phyloP scores from a whole-genome alignment of 2,113 vertebrate genomes.

The Rostratula benghalensis region DNA sequence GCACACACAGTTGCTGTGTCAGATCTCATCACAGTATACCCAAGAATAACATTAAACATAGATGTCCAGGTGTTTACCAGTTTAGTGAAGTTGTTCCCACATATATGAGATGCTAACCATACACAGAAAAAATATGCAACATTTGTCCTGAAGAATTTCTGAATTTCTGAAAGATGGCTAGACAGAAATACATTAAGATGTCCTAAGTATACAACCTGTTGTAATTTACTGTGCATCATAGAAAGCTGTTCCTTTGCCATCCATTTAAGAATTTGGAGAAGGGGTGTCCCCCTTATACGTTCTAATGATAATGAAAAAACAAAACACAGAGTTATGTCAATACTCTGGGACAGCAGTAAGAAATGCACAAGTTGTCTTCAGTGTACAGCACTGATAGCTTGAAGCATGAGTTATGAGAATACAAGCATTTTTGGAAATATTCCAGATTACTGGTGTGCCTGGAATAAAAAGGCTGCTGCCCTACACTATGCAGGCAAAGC shows the following conservation, averaged over 20 bases:
- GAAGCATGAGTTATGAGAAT: neutral
- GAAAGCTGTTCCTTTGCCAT: neutral
- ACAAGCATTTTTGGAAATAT: neutral
- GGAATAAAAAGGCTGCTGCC: neutral
- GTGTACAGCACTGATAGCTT: neutral
- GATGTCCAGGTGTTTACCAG: neutral
- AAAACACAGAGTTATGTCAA: neutral
- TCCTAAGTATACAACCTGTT: neutral
- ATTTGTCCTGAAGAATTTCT: neutral
- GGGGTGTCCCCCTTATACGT: rapidly evolving
- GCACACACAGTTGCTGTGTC: neutral
- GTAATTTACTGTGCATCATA: neutral
- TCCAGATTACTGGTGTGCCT: neutral
- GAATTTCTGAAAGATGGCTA: neutral
- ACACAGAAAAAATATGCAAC: neutral
- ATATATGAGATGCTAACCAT: neutral
- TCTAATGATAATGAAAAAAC: neutral
- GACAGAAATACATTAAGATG: neutral
- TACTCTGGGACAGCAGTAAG: neutral
- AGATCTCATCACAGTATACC: neutral
- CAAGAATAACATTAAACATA: neutral
- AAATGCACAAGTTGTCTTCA: neutral
- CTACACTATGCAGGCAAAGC: neutral
- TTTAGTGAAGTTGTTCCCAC: neutral
- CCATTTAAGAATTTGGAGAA: neutral